Conservation (phyloP, 1,140 invertebrate species). For the Drepana arcuata region DNA sequence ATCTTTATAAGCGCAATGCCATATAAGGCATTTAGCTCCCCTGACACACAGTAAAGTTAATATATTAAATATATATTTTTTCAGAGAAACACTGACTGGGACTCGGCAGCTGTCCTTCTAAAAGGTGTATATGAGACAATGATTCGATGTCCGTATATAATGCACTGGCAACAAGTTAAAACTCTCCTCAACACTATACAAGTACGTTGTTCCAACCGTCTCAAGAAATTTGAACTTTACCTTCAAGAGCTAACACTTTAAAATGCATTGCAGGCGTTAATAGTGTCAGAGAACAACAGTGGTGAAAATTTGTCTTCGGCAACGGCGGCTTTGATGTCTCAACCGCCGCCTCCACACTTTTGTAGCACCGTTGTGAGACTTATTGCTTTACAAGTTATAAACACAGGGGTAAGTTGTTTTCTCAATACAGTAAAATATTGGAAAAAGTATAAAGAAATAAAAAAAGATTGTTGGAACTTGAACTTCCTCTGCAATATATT, state of each 20-base stretch:
- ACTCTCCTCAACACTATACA: constrained; percentile 88
- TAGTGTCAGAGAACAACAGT: constrained; percentile 80
- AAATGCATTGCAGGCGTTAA: constrained; percentile 76
- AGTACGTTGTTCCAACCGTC: constrained; percentile 49
- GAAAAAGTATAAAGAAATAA: too few relatives aligned
- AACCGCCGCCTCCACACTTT: constrained; percentile 93
- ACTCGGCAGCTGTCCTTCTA: constrained; percentile 92
- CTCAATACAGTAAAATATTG: too few relatives aligned
- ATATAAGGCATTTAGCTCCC: too few relatives aligned
- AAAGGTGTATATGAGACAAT: constrained; percentile 97
- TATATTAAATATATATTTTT: too few relatives aligned
- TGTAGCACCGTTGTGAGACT: constrained; percentile 96
- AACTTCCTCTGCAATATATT: too few relatives aligned
- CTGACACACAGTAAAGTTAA: too few relatives aligned
- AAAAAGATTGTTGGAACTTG: too few relatives aligned
- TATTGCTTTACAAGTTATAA: constrained; percentile 94
- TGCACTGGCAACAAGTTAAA: constrained; percentile 97
- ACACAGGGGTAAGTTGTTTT: constrained; percentile 84
- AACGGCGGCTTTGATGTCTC: constrained; percentile 84
- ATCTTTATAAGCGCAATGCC: too few relatives aligned
- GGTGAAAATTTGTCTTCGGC: constrained; percentile 83
- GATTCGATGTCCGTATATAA: constrained; percentile 93
- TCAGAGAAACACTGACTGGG: constrained; percentile 95
- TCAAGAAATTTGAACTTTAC: not conserved
- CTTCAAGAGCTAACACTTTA: not conserved